These are phyloP conservation scores for Brienomyrus brachyistius DNA, from an alignment of 2,113 vertebrate species.

Conservation along the genomic window DNA sequence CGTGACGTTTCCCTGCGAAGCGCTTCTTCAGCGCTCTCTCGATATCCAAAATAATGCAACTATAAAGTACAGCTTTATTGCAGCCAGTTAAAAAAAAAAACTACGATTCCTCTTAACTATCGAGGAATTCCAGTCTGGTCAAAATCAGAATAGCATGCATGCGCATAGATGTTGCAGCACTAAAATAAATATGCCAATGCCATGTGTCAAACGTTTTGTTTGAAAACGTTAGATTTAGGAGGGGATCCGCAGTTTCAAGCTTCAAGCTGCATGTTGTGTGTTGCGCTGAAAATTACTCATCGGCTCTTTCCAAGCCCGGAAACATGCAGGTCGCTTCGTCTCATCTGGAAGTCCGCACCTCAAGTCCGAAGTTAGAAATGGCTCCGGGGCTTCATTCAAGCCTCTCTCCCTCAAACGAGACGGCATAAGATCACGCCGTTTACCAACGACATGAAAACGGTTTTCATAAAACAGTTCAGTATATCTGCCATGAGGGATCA, in stretches of 20 bases:
- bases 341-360: constrained; percentile 18
- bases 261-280: neutral
- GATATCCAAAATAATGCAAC: constrained; percentile 5
- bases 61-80: constrained; percentile 1
- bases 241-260: neutral
- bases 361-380: constrained; percentile 10
- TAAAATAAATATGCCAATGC: neutral
- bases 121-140: neutral
- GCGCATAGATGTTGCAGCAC: neutral
- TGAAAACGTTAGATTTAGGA: neutral
- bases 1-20: neutral
- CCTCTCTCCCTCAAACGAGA: neutral
- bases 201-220: constrained; percentile 14
- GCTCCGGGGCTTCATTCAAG: constrained; percentile 4
- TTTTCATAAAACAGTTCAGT: constrained; percentile 10
- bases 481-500: constrained; percentile 7
- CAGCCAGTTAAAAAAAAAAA: neutral
- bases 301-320: constrained; percentile 20
- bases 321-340: constrained; percentile 10
- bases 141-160: neutral
- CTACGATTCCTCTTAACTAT: neutral
- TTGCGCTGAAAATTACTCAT: constrained; percentile 1
- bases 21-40: neutral
- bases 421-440: neutral
- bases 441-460: neutral